Base-by-base conservation (phyloP, 2,888 invertebrate genomes). In the Drosophila pullipes region DNA sequence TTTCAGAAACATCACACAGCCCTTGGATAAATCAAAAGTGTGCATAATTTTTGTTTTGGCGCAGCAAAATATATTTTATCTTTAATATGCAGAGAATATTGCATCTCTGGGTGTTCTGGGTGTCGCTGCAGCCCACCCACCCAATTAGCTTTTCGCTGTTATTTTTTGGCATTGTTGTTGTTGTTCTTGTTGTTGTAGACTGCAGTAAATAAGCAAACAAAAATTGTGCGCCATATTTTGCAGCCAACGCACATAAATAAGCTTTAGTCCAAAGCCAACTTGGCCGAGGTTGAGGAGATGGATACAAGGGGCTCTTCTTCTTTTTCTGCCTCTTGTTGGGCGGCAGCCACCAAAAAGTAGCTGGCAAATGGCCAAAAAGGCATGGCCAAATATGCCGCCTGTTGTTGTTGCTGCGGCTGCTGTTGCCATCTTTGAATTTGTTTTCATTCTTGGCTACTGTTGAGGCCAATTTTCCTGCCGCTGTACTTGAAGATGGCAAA, bases 291-390 rank as follows among this genome's bases (percentile, higher is more conserved):
- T 78, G 78, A 47, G 78, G 49, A 65, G 82, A 81, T 79, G 78
- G 78, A 66, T 64, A 77, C 69, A 71, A 54, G 50, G 47, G 50
- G 54, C 50, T 67, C 47, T 13, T 72, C 50, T 39, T 74, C 74
- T 33, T 54, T 61, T 28, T 49, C 7, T 57, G 39, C 7, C 35
- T 64, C 25, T 64, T 66, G 70, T 79, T 69, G 77, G 66, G 69
- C 58, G 69, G 76, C 76, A 81, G 73, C 76, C 74, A 81, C 82
- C 81, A 70, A 83, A 83, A 70, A 75, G 81, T 70, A 80, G 82
- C 86, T 91, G 91, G 91, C 91, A 89, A 76, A 47, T 81, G 78
- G 84, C 91, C 91, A 91, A 91, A 85, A 87, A 81, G 84, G 85
- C 91, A 91, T 91, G 90, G 91, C 85, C 86, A 91, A 91, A 82